phyloP scores from a whole-genome alignment of 2,113 vertebrate species.

The Nyctereutes procyonoides region DNA sequence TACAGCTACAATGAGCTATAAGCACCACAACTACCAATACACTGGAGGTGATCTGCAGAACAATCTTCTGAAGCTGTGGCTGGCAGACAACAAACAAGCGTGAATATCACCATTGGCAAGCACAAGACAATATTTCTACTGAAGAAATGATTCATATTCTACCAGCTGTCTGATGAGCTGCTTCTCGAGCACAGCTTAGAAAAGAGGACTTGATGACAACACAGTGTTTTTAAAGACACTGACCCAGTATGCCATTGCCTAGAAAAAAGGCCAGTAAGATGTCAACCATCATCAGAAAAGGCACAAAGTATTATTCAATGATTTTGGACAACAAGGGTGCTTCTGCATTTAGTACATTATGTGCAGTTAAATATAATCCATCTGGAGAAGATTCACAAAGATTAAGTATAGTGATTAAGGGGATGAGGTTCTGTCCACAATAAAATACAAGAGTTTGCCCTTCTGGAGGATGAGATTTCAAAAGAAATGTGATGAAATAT shows the following conservation, averaged over 20 bases:
- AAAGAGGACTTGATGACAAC: not conserved
- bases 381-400: not conserved
- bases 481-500: not conserved
- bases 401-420: not conserved
- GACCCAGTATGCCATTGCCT: not conserved
- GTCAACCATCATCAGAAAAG: conserved; percentile 42
- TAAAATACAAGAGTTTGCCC: not conserved
- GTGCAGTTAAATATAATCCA: not conserved
- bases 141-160: not conserved
- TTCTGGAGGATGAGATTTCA: not conserved
- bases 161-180: not conserved
- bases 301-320: not conserved
- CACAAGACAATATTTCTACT: not conserved
- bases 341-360: not conserved
- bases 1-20: not conserved
- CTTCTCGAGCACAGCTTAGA: not conserved
- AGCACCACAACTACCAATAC: not conserved
- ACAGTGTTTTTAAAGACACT: conserved; percentile 14
- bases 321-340: conserved; percentile 7
- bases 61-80: not conserved
- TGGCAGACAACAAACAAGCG: not conserved
- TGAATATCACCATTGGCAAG: not conserved
- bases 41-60: not conserved
- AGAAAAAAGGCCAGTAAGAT: conserved; percentile 27
- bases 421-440: not conserved